Percentiles rank a stretch among this genome's conserved stretches.
These are phyloP conservation scores for Leptopilina drosophilae DNA, from an alignment of 2,888 invertebrate species.

Conservation along the genomic window DNA sequence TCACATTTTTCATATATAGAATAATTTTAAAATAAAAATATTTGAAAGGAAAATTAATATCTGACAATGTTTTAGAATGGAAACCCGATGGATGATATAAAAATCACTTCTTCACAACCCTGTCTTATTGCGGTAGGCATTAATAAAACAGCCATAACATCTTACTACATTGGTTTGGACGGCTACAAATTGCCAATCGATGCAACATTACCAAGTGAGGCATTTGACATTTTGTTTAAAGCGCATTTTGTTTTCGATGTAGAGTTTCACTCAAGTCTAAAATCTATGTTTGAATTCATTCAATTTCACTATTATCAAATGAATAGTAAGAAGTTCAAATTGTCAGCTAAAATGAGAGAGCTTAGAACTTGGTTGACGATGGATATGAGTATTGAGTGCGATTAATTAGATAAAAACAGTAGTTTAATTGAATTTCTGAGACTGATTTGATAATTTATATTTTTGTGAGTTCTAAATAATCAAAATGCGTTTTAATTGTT, in stretches of 20 bases:
- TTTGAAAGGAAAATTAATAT: too few species aligned
- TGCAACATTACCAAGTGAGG: slow-evolving; percentile 40
- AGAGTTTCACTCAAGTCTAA: slow-evolving; percentile 41
- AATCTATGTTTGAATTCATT: slow-evolving; percentile 47
- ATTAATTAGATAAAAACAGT: not conserved
- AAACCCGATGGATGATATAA: slow-evolving; percentile 41
- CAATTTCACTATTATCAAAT: slow-evolving; percentile 49
- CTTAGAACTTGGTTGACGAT: slow-evolving; percentile 47
- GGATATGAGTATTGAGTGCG: not conserved
- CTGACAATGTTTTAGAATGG: slow-evolving; percentile 43
- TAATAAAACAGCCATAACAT: slow-evolving; percentile 48
- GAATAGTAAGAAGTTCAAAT: slow-evolving; percentile 22
- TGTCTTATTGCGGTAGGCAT: slow-evolving; percentile 49
- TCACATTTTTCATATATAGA: too few species aligned
- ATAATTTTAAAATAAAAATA: too few species aligned
- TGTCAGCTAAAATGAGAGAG: slow-evolving; percentile 50
- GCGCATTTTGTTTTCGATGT: slow-evolving; percentile 47
- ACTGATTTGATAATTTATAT: not conserved
- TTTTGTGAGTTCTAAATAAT: not conserved
- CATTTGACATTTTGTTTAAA: slow-evolving; percentile 53
- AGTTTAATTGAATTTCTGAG: not conserved
- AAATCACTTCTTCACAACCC: slow-evolving; percentile 37
- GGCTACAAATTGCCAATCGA: slow-evolving; percentile 48
- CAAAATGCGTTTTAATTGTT: not conserved
- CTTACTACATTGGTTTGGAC: slow-evolving; percentile 44